Percentiles rank a stretch among this genome's conserved stretches.
Conservation (phyloP, 2,888 invertebrate genomes). For the Andrena trimmerana region DNA sequence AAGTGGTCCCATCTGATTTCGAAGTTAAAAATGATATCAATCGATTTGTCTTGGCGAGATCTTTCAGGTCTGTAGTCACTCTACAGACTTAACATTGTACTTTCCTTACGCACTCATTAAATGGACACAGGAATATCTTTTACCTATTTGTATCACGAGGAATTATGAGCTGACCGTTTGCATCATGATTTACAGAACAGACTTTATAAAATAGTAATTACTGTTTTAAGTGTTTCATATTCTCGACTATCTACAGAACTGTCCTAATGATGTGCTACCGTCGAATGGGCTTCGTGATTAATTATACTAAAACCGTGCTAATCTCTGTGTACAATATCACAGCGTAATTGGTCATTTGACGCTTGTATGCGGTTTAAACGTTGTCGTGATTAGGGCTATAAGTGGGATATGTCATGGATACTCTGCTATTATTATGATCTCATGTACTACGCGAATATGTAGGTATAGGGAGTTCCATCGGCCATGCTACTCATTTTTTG, state of each 20-base stretch:
- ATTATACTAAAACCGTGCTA: slow-evolving; percentile 55
- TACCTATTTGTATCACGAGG: too few relatives aligned
- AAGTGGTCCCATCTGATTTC: too few relatives aligned
- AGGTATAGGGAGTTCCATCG: slow-evolving; percentile 2
- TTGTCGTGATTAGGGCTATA: slow-evolving; percentile 62
- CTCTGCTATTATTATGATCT: slow-evolving; percentile 50
- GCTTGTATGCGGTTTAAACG: slow-evolving; percentile 64
- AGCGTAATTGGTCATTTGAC: slow-evolving; percentile 64
- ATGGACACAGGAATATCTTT: too few relatives aligned
- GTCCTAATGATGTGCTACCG: slow-evolving; percentile 46
- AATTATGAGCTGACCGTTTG: neutral
- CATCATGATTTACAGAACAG: neutral
- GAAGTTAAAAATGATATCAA: too few relatives aligned
- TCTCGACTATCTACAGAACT: slow-evolving; percentile 5
- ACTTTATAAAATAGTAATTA: neutral
- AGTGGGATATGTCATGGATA: slow-evolving; percentile 58
- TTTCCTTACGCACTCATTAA: too few relatives aligned
- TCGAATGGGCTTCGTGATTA: slow-evolving; percentile 51
- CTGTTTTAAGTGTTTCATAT: slow-evolving; percentile 13
- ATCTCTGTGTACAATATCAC: slow-evolving; percentile 49
- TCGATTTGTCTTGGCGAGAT: too few relatives aligned
- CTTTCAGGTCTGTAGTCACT: too few relatives aligned
- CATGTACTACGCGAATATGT: neutral
- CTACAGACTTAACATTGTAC: too few relatives aligned
- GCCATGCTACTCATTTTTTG: slow-evolving; percentile 4